Evolutionary conservation across 2,113 vertebrate species (phyloP).

Genomic region (Oreotragus oreotragus): DNA sequence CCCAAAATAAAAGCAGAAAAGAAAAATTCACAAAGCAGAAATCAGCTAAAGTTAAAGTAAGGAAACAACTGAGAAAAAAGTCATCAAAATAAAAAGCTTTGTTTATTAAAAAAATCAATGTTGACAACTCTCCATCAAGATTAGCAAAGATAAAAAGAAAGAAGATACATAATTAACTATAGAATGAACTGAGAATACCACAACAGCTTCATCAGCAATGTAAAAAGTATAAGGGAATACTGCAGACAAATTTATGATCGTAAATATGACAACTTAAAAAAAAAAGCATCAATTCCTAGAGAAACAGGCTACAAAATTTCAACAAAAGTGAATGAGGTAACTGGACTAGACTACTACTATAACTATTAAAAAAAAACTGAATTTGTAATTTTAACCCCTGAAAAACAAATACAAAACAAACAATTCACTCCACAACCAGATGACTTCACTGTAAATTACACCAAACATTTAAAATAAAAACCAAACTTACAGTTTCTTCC

Average conservation of each 20-base stretch:
- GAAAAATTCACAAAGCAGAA: background rate
- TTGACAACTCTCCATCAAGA: background rate
- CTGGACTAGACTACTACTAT: background rate
- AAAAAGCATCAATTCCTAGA: background rate
- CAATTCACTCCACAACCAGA: background rate
- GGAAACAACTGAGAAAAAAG: background rate
- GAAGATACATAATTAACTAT: background rate
- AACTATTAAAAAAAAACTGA: background rate
- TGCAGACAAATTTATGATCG: background rate
- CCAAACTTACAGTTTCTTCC: background rate
- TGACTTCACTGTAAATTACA: background rate
- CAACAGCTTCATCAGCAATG: background rate
- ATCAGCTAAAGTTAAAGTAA: background rate
- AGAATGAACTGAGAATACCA: background rate
- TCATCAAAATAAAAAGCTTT: background rate
- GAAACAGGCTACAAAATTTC: background rate
- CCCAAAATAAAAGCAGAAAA: background rate
- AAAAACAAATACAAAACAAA: background rate
- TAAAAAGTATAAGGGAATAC: background rate
- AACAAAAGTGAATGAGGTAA: background rate
- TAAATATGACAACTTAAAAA: background rate
- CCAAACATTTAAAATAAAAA: background rate
- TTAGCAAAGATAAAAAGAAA: background rate
- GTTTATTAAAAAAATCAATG: background rate
- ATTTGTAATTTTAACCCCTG: background rate